These are phyloP conservation scores for Vanacampus margaritifer DNA, from an alignment of 2,113 vertebrate species.

Conservation along the genomic window DNA sequence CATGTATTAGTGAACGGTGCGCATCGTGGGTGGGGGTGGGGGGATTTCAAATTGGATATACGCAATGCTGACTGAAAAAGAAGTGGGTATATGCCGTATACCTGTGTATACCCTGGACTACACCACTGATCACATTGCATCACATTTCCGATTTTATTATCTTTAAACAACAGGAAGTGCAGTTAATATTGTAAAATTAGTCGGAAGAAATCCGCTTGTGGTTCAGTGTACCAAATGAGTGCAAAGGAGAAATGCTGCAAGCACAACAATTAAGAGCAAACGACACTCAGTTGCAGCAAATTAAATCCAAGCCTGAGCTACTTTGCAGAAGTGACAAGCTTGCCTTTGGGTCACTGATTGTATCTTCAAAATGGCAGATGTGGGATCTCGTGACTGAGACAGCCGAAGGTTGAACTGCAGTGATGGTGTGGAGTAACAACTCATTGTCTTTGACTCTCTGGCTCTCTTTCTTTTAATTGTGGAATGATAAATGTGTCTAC, in stretches of 20 bases:
- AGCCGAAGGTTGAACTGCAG: conserved; percentile 23
- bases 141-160: background rate
- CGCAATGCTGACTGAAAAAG: too few species aligned
- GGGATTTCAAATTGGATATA: too few species aligned
- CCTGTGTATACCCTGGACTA: too few species aligned
- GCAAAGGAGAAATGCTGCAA: conserved; percentile 17
- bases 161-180: background rate
- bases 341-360: conserved; percentile 33
- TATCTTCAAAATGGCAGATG: conserved; percentile 28
- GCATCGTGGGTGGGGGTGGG: too few species aligned
- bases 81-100: too few species aligned
- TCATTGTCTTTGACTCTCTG: conserved; percentile 27
- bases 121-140: background rate
- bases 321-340: conserved; percentile 5
- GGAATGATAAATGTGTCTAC: conserved; percentile 27
- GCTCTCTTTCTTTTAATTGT: conserved; percentile 27
- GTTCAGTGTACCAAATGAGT: background rate
- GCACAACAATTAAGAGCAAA: conserved; percentile 23
- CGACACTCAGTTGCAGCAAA: conserved; percentile 11
- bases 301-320: conserved; percentile 13
- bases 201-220: background rate
- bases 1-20: too few species aligned
- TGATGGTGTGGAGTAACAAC: conserved; percentile 36
- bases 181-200: background rate
- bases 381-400: conserved; percentile 16